phyloP scores from a whole-genome alignment of 2,888 invertebrate species.

The Tipula confusa region DNA sequence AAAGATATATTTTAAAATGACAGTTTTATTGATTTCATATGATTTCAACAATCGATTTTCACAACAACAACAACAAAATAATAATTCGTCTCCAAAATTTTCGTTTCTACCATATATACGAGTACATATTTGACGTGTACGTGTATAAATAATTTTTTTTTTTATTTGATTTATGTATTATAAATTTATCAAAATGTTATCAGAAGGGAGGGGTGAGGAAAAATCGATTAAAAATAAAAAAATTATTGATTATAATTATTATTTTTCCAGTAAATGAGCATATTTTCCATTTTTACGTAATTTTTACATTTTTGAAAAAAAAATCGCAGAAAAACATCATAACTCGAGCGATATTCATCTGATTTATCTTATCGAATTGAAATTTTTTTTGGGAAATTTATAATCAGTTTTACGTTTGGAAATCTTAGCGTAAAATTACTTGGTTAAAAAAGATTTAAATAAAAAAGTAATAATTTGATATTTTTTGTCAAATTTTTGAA shows the following conservation, averaged over 20 bases:
- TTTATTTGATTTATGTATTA: neutral
- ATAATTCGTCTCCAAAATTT: neutral
- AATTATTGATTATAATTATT: neutral
- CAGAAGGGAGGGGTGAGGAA: neutral
- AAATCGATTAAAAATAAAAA: neutral
- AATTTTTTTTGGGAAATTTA: too few species aligned
- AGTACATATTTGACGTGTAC: neutral
- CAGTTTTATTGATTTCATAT: neutral
- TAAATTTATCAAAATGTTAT: neutral
- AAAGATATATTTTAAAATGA: neutral
- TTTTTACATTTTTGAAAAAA: neutral
- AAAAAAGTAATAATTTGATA: too few species aligned
- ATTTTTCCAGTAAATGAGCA: neutral
- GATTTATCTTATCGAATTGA: too few species aligned
- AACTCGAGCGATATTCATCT: too few species aligned
- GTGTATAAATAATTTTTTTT: neutral
- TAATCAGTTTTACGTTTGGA: too few species aligned
- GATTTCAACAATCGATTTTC: neutral
- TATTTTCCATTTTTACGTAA: neutral
- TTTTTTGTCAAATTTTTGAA: too few species aligned
- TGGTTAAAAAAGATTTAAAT: too few species aligned
- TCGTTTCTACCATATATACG: neutral
- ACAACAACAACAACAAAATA: neutral
- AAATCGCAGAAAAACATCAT: too few species aligned
- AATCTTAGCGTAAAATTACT: too few species aligned